Evolutionary conservation across 2,888 invertebrate genomes (phyloP), one percentile per base, ranked within the genome.

Genomic region (Vannuccia rotundouncinata): DNA sequence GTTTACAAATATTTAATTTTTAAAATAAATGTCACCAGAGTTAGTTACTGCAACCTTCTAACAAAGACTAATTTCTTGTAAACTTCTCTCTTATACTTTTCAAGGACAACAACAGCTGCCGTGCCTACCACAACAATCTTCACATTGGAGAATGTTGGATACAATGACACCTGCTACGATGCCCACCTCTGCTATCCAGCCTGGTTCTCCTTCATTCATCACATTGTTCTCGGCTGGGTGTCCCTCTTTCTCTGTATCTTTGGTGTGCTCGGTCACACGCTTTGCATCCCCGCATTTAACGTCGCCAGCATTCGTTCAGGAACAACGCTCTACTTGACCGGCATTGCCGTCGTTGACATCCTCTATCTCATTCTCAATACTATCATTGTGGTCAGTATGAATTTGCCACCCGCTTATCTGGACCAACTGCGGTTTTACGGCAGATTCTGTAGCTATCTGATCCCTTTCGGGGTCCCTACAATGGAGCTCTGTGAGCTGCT

Each of bases 121-220:
- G n/a, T n/a, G n/a, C n/a, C n/a, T n/a, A n/a, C n/a, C n/a, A n/a
- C n/a, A n/a, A n/a, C n/a, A n/a, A n/a, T n/a, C n/a, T n/a, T n/a
- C n/a, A n/a, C n/a, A n/a, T n/a, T n/a, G n/a, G 10, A 25, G 5
- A n/a, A n/a, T 29, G 76, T 76, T 2, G 76, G 76, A 1, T 76
- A 76, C 28, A 76, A 76, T n/a, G 76, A 29, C n/a, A 76, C 76
- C 76, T 78, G 59, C 78, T 78, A 73, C 31, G 78, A 78, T 27
- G 78, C 29, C 27, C 59, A n/a, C 22, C 25, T 30, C 27, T 78
- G 60, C 60, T 17, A 78, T 25, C 31, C 29, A 2, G 31, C 22
- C 25, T 66, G 31, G 17, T n/a, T 78, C 1, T 5, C 60, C 5
- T 31, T 5, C 22, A 30, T 31, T 5, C n/a, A 31, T 1, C 78